Base-by-base conservation (phyloP, 2,888 invertebrate species). In the Parnassius glacialis region DNA sequence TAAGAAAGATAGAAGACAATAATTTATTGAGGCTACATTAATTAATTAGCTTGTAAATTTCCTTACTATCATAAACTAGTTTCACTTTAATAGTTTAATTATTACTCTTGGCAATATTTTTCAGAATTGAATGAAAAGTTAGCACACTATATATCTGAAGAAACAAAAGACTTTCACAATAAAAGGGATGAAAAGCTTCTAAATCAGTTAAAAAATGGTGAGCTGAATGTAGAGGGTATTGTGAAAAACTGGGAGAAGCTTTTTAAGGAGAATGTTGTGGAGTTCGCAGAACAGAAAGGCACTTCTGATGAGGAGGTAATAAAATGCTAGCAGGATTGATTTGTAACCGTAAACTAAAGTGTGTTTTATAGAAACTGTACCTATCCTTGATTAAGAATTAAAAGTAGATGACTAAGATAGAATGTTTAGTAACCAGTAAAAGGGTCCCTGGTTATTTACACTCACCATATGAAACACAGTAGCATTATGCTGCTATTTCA, bases 261-360 rank as follows among this genome's bases (percentile, higher is more conserved):
- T 9, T 97, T 96, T 80, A 95, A 95, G 66, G 93, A 96, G 77
- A 97, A 98, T 86, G 95, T 97, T 10, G 92, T 95, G 53, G 96
- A 96, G 75, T 97, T 95, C 92, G 96, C 97, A 0, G 96, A 96
- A 76, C 95, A 95, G 62, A 93, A 95, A 65, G 90, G 96, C 52
- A 95, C 96, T 0, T 95, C 96, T 0, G 96, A 97, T 82, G 96
- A 97, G 78, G 96, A 97, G 84, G 63, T 63, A 56, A 34, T 7
- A 7, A 34, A 34, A 34, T 5, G 34, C 7, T 34, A 34, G 34
- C 34, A 34, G 34, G 34, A 34, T 7, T 34, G 7, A 34, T 34
- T 34, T 34, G 34, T 7, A 7, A 7, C 7, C 7, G 34, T 34
- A 34, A 34, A 34, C 34, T 34, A 34, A 34, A 20, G 2, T 34